phyloP scores from a whole-genome alignment of 1,140 invertebrate genomes.

The Wasmannia auropunctata region DNA sequence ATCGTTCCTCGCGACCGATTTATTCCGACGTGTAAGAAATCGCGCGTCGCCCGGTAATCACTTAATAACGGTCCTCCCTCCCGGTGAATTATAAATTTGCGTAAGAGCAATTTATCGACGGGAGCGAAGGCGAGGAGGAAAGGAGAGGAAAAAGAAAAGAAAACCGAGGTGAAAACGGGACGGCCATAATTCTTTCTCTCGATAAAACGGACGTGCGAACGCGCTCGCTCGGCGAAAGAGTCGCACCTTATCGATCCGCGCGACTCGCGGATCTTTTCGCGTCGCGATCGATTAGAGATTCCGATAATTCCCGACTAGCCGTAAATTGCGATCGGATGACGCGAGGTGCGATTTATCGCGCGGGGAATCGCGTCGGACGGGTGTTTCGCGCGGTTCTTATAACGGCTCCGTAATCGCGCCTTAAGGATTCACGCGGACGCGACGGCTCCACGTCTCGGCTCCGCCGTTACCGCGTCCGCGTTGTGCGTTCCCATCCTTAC shows the following conservation, averaged over 20 bases:
- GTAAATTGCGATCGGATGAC: constrained; percentile 1
- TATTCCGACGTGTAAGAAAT: constrained; percentile 2
- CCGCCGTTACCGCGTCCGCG: background rate
- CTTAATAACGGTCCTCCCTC: constrained; percentile 1
- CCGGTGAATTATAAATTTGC: background rate
- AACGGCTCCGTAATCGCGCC: background rate
- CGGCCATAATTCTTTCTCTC: background rate
- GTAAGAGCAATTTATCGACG: constrained; percentile 14
- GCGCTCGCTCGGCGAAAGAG: background rate
- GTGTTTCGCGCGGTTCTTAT: background rate
- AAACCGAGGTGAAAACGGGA: background rate
- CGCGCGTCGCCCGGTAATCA: constrained; percentile 14
- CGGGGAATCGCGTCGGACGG: too few species aligned
- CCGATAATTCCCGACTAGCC: background rate
- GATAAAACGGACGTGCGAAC: background rate
- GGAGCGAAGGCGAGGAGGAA: background rate
- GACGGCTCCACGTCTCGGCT: background rate
- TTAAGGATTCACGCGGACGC: background rate
- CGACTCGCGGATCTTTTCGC: background rate
- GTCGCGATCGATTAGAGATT: constrained; percentile 4
- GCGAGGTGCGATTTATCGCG: constrained; percentile 13
- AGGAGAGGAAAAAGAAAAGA: background rate
- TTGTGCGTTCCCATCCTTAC: background rate
- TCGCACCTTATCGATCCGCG: background rate
- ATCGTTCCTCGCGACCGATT: background rate